Evolutionary conservation across 2,113 vertebrate species (phyloP).

Genomic region (Cavia aperea): DNA sequence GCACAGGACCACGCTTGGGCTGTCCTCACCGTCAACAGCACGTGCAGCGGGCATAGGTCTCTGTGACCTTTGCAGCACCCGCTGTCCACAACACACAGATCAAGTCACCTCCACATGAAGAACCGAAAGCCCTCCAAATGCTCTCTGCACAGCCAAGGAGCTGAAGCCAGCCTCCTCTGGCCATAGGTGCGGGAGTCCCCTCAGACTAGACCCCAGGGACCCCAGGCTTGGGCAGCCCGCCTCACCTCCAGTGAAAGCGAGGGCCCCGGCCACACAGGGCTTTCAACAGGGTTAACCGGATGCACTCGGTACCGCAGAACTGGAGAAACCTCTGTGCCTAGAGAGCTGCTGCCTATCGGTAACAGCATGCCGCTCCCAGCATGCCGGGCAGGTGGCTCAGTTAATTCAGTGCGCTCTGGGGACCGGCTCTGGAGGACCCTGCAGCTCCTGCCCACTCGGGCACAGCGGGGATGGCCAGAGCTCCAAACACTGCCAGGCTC

Average conservation of each 20-base stretch:
- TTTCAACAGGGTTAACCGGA: neutral
- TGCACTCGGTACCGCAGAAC: rapidly evolving
- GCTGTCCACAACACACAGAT: neutral
- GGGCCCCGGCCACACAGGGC: rapidly evolving
- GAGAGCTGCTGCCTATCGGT: rapidly evolving
- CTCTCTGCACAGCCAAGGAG: neutral
- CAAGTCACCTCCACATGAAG: neutral
- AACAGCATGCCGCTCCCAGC: rapidly evolving
- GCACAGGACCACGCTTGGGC: neutral
- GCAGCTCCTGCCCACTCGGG: neutral
- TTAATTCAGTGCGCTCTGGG: rapidly evolving
- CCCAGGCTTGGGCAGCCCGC: neutral
- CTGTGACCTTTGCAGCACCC: neutral
- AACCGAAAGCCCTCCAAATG: too few relatives aligned
- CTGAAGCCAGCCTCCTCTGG: neutral
- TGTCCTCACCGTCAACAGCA: rapidly evolving
- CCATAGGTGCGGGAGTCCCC: neutral
- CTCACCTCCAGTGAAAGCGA: neutral
- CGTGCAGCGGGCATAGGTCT: neutral
- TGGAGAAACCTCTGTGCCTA: neutral
- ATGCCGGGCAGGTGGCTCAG: neutral
- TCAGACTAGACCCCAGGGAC: neutral
- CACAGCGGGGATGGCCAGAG: neutral
- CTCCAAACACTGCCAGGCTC: too few relatives aligned
- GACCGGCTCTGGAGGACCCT: neutral